Evolutionary conservation across 2,888 invertebrate species (phyloP), one percentile per base, ranked within the genome.

Genomic region (Eledona agricola): DNA sequence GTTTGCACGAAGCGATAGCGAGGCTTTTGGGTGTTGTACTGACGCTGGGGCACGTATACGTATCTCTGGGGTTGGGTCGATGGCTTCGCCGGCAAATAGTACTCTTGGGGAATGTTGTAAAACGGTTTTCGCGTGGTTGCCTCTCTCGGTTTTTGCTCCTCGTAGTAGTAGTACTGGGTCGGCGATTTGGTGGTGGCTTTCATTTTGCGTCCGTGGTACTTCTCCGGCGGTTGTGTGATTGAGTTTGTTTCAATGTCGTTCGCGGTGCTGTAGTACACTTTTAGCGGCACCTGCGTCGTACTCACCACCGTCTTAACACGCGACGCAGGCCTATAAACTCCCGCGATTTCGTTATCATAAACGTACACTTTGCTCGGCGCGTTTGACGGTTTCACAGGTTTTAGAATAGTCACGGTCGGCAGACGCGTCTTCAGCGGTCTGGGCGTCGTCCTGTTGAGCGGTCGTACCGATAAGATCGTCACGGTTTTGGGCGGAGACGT

Each of bases 101-200:
- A 69, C 26, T 65, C 60, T 29, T 62, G 58, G 1, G 64, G 63
- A 17, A 64, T 40, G 26, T 70, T 61, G 32, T 54, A 59, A 37
- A 55, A 60, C 10, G 57, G 54, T 29, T 54, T 38, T 47, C 62
- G 47, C 22, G 63, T 62, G 1, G 57, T 59, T 25, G 58, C 57
- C n/a, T 54, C 38, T 31, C 63, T 56, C 17, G 61, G 61, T 0
- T 60, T 53, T 16, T 70, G 64, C 67, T 87, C 87, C 55, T 87
- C 85, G 62, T 86, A 87, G 66, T 86, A 88, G 64, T 82, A 88
- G 72, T 83, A 87, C 3, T 86, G 85, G 1, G 84, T 80, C 38
- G 81, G 72, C 25, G 78, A 77, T 63, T 79, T 79, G 19, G 46
- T 51, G 11, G 53, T 56, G 4, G 58, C 43, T 40, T 56, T 62